Percentiles rank a stretch among this genome's conserved stretches.
phyloP scores from a whole-genome alignment of 2,797 vertebrate genomes.

The Coregonus ussuriensis region DNA sequence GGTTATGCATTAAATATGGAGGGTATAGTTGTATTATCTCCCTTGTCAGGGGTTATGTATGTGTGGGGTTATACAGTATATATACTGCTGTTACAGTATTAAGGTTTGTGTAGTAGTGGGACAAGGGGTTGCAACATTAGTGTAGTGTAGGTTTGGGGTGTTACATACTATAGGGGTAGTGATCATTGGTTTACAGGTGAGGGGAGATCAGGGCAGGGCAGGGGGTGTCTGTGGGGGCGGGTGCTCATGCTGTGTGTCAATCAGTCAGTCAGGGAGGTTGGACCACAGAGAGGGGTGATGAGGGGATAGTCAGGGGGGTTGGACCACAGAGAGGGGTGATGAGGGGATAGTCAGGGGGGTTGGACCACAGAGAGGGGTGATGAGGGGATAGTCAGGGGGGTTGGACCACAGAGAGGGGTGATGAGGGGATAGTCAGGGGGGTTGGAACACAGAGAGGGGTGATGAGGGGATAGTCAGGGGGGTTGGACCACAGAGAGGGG shows the following conservation, averaged over 20 bases:
- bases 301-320: neutral
- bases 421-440: too few species aligned
- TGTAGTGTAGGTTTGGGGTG: constrained; percentile 1
- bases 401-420: too few species aligned
- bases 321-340: constrained; percentile 1
- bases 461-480: too few species aligned
- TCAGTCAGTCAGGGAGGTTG: too few species aligned
- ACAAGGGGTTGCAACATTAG: neutral
- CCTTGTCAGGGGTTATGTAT: neutral
- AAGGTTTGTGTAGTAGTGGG: neutral
- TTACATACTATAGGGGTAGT: neutral
- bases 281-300: neutral
- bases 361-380: too few species aligned
- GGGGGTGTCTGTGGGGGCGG: neutral
- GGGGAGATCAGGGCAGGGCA: constrained; percentile 14
- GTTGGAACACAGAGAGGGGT: too few species aligned
- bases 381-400: too few species aligned
- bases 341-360: constrained; percentile 31
- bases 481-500: too few species aligned
- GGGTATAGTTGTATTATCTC: neutral
- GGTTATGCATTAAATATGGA: neutral
- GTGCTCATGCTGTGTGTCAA: neutral
- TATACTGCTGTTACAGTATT: neutral
- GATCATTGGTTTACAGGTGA: constrained; percentile 23
- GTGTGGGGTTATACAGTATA: neutral